These are phyloP conservation scores for Drosophila parvula DNA, from an alignment of 1,140 invertebrate genomes.

Conservation along the genomic window DNA sequence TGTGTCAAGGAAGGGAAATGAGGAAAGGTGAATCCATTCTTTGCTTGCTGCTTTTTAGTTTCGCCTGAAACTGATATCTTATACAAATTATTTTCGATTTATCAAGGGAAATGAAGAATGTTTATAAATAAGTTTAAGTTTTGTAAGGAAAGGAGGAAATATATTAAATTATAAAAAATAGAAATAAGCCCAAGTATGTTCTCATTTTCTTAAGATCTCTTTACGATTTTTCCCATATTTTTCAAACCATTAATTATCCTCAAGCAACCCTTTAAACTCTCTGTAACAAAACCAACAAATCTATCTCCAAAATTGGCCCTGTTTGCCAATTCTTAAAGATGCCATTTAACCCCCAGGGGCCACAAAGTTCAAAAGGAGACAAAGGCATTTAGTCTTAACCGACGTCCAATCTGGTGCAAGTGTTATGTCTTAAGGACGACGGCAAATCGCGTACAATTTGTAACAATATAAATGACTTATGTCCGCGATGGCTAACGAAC, in stretches of 20 bases:
- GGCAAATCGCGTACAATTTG: conserved; percentile 80
- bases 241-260: background rate
- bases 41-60: conserved; percentile 26
- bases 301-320: conserved; percentile 17
- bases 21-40: conserved; percentile 22
- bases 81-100: conserved; percentile 23
- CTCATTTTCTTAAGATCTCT: background rate
- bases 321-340: conserved; percentile 45
- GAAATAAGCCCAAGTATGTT: too few species aligned
- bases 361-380: conserved; percentile 68
- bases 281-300: too few species aligned
- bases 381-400: conserved; percentile 69
- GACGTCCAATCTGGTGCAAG: conserved; percentile 55
- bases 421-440: conserved; percentile 56
- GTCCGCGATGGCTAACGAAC: conserved; percentile 67
- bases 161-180: background rate
- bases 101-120: background rate
- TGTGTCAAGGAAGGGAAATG: conserved; percentile 7
- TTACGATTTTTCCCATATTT: background rate
- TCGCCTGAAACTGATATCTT: conserved; percentile 8
- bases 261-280: conserved; percentile 21
- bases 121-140: background rate
- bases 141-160: background rate
- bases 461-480: conserved; percentile 83
- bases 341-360: conserved; percentile 61